Percentiles rank a stretch among this genome's conserved stretches.
Conservation (phyloP, 2,113 vertebrate genomes). For the Onychorhynchus coronatus region DNA sequence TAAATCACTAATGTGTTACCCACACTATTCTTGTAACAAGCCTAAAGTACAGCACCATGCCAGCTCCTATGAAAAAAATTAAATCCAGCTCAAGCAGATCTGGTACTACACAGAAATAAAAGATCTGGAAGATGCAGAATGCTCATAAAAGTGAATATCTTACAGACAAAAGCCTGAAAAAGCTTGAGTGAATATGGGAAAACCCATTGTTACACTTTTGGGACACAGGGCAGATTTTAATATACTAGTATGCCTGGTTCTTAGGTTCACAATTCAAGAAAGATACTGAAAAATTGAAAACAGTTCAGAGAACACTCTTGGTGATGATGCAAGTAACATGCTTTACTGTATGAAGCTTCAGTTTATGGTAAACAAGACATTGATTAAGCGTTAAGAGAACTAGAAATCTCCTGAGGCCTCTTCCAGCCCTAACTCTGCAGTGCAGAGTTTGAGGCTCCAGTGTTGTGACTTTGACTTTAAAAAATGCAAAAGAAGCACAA, state of each 20-base stretch:
- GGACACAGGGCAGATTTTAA: not conserved
- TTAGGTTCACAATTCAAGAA: not conserved
- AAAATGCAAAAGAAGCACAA: not conserved
- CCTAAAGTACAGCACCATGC: not conserved
- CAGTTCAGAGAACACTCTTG: not conserved
- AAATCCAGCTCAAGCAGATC: not conserved
- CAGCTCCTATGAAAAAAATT: not conserved
- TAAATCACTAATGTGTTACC: not conserved
- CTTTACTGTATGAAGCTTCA: not conserved
- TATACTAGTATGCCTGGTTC: not conserved
- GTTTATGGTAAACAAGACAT: not conserved
- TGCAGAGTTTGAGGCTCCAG: not conserved
- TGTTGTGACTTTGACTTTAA: not conserved
- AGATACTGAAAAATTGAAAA: not conserved
- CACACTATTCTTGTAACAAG: not conserved
- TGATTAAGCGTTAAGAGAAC: not conserved
- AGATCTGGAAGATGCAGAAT: not conserved
- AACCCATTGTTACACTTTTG: not conserved
- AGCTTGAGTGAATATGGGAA: not conserved
- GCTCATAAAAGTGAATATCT: not conserved
- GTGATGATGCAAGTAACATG: not conserved
- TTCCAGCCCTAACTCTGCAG: not conserved
- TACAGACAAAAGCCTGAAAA: not conserved
- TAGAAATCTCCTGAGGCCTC: not conserved
- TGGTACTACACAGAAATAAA: not conserved